These are phyloP conservation scores for Lasioglossum malachurum DNA, from an alignment of 2,888 invertebrate species.

Conservation along the genomic window DNA sequence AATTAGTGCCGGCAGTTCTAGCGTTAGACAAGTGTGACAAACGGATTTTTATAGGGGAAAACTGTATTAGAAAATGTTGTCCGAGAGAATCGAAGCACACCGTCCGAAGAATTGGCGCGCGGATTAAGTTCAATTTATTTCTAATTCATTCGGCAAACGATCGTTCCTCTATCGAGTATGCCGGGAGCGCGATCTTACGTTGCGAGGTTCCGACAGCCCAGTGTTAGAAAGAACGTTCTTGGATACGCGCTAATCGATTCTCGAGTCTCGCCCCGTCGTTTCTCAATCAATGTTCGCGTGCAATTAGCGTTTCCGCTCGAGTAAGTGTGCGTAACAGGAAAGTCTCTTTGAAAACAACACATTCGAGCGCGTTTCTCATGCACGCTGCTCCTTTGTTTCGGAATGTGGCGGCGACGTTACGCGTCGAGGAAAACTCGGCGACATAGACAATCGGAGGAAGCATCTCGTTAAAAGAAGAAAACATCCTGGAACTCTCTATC, in stretches of 20 bases:
- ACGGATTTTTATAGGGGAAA: neutral
- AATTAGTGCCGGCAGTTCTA: neutral
- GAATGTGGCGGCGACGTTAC: neutral
- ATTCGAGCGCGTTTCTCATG: neutral
- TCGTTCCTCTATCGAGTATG: neutral
- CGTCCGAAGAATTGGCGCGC: too few species aligned
- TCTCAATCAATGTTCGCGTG: slow-evolving; percentile 2
- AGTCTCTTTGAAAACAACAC: neutral
- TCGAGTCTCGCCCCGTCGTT: neutral
- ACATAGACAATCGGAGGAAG: neutral
- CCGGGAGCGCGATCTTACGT: too few species aligned
- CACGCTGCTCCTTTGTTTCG: neutral
- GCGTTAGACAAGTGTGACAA: neutral
- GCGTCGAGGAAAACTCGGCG: neutral
- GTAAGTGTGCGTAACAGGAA: neutral
- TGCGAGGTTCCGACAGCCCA: neutral
- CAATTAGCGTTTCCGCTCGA: neutral
- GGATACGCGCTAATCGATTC: neutral
- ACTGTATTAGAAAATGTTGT: neutral
- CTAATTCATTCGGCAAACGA: neutral
- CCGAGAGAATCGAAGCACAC: neutral
- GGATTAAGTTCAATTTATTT: neutral
- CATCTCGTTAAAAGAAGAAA: neutral
- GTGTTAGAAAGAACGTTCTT: neutral
- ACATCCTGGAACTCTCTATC: neutral